Base-by-base conservation (phyloP, 2,797 vertebrate genomes). In the Sphenodon punctatus region DNA sequence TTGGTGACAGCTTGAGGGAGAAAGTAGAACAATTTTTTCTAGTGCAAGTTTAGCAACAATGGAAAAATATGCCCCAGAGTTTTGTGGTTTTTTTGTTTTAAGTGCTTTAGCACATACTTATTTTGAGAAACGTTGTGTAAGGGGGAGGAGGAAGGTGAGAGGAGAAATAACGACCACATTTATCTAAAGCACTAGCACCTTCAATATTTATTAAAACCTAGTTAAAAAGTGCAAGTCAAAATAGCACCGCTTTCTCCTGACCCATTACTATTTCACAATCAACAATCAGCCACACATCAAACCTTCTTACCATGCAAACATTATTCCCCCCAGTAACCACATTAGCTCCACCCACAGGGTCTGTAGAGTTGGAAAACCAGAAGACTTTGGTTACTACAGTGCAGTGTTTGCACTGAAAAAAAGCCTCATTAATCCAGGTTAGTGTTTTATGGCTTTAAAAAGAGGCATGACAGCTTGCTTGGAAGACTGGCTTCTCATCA, bases 151-250 rank as follows among this genome's bases (percentile, higher is more conserved):
- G 73, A 2, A 34, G 49, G 65, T n/a, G 74, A 60, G 27, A 66
- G 53, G 32, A 41, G 43, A 56, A 65, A 79, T 64, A 42, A 51
- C 12, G 39, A 61, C 63, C 64, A 70, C 27, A 27, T 36, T 34
- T 48, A 2, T 3, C 74, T 60, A 48, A 87, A 85, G 22, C 14
- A 61, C 48, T 73, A 79, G 34, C 42, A 13, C 14, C 38, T 66
- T 41, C 65, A n/a, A 71, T 58, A 27, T 7, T 84, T 82, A 77
- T 20, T n/a, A 32, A 80, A 78, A 86, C 51, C 1, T 3, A 20
- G 67, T 84, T 82, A 74, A n/a, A 1, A 67, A 67, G 78, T 64
- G 30, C 36, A 66, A 82, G 71, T 69, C 59, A 69, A 63, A 81
- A 32, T 6, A 63, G 16, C 41, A 77, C 11, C 75, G 22, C 10